Conservation (phyloP, 2,797 vertebrate genomes). For the Holocentrus rufus region DNA sequence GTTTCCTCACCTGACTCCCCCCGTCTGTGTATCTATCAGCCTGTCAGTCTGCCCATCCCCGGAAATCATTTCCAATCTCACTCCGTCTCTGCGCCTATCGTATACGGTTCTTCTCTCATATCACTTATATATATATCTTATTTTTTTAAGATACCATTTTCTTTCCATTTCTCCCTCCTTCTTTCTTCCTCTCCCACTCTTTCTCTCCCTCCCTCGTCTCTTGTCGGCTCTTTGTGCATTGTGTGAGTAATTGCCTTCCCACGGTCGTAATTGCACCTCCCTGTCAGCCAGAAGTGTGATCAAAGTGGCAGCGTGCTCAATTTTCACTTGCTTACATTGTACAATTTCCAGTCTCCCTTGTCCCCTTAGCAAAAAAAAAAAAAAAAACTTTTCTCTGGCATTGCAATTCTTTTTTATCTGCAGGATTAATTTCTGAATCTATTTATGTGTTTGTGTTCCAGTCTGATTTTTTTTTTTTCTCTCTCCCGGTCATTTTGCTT, state of each 20-base stretch:
- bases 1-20: conserved; percentile 57
- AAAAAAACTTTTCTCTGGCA: conserved; percentile 26
- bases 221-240: conserved; percentile 84
- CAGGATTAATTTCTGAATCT: conserved; percentile 67
- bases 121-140: conserved; percentile 57
- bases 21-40: conserved; percentile 57
- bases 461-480: conserved; percentile 44
- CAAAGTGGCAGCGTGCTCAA: conserved; percentile 79
- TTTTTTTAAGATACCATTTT: conserved; percentile 15
- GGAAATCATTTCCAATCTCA: conserved; percentile 51
- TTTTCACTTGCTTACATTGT: conserved; percentile 78
- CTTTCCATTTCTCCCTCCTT: conserved; percentile 32
- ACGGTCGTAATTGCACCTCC: conserved; percentile 81
- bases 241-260: conserved; percentile 91
- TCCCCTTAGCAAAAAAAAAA: conserved; percentile 52
- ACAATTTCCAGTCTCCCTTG: conserved; percentile 65
- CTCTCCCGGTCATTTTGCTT: conserved; percentile 46
- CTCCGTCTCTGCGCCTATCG: conserved; percentile 45
- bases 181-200: conserved; percentile 22
- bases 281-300: conserved; percentile 82
- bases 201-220: conserved; percentile 39
- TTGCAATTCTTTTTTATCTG: conserved; percentile 56
- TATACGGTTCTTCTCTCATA: conserved; percentile 36
- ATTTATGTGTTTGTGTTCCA: conserved; percentile 68
- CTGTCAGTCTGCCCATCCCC: conserved; percentile 60